Evolutionary conservation across 2,888 invertebrate species (phyloP).

Genomic region (Papilio protenor): DNA sequence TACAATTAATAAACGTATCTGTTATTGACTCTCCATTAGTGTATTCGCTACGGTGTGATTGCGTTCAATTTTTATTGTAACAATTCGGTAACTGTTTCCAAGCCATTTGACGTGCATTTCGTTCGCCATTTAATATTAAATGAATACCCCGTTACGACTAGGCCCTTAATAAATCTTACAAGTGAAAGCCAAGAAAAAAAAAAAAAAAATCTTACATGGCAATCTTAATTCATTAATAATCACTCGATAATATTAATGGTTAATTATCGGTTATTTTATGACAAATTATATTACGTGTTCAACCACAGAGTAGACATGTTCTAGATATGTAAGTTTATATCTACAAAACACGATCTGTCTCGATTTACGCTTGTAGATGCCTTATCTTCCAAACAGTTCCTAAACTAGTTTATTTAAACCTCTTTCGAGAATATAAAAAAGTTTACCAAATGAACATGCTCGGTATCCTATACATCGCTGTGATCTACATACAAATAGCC

Average conservation of each 20-base stretch:
- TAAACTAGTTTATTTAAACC: constrained; percentile 1
- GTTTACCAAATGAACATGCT: neutral
- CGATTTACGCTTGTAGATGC: neutral
- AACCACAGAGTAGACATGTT: neutral
- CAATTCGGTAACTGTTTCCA: constrained; percentile 46
- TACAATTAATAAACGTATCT: neutral
- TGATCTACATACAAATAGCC: constrained; percentile 34
- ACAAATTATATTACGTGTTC: neutral
- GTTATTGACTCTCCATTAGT: neutral
- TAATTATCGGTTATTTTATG: neutral
- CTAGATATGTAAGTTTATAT: neutral
- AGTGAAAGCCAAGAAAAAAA: no score
- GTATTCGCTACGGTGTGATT: constrained; percentile 34
- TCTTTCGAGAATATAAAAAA: neutral
- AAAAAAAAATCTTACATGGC: constrained; percentile 9
- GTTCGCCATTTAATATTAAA: constrained; percentile 48
- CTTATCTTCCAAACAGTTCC: neutral
- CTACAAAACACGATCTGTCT: neutral
- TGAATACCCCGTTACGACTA: constrained; percentile 38
- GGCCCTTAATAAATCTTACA: constrained; percentile 3
- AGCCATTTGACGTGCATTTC: constrained; percentile 53
- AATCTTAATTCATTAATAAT: neutral
- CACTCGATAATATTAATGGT: neutral
- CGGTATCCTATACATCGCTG: neutral
- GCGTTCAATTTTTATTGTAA: constrained; percentile 41